These are phyloP conservation scores for Anthoscopus minutus DNA, from an alignment of 2,113 vertebrate species.

Conservation along the genomic window DNA sequence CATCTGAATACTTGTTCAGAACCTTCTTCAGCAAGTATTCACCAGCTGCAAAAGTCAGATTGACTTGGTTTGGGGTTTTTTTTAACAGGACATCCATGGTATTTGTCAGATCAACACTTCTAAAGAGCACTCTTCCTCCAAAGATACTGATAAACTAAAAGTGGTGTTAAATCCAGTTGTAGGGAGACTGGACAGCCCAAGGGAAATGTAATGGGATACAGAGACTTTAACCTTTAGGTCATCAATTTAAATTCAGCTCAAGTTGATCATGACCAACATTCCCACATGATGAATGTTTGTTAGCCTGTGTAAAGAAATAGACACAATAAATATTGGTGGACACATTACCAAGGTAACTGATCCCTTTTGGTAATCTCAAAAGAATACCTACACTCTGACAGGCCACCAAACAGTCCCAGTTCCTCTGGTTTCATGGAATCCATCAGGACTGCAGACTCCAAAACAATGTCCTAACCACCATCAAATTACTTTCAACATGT, in stretches of 20 bases:
- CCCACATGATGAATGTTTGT: conserved; percentile 45
- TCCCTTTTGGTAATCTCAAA: conserved; percentile 40
- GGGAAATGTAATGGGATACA: conserved; percentile 14
- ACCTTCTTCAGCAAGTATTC: neutral
- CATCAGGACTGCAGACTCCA: neutral
- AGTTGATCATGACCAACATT: conserved; percentile 36
- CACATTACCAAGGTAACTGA: conserved; percentile 62
- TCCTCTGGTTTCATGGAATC: neutral
- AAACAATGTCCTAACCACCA: neutral
- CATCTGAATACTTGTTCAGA: conserved; percentile 20
- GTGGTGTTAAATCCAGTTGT: neutral
- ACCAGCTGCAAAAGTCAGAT: neutral
- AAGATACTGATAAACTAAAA: neutral
- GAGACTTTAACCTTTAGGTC: conserved; percentile 50
- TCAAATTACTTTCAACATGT: neutral
- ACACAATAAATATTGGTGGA: conserved; percentile 55
- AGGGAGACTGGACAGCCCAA: neutral
- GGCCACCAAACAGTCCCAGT: neutral
- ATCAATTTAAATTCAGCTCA: conserved; percentile 50
- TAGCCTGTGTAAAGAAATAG: conserved; percentile 46
- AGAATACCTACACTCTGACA: conserved; percentile 27
- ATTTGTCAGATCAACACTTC: neutral
- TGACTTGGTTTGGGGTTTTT: neutral
- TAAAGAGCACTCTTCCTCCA: neutral
- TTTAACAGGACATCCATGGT: neutral